Evolutionary conservation across 2,888 invertebrate species (phyloP).

Genomic region (Hetaerina titia): DNA sequence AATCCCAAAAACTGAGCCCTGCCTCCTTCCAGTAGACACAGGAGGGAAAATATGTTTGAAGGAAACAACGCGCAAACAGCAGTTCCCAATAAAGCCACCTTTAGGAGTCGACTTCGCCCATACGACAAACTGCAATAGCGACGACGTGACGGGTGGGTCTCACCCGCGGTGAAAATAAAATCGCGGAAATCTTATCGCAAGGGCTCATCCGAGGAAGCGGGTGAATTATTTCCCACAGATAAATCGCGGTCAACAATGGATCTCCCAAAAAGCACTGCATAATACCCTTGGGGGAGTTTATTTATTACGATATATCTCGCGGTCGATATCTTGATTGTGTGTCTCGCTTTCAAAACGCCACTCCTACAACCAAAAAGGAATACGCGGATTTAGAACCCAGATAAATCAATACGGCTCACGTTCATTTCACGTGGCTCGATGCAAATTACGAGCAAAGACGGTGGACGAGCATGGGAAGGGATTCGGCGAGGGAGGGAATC

Average conservation of each 20-base stretch:
- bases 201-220: neutral
- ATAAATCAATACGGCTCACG: slow-evolving; percentile 55
- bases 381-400: slow-evolving; percentile 36
- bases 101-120: neutral
- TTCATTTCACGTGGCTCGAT: slow-evolving; percentile 63
- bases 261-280: neutral
- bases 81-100: neutral
- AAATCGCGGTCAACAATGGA: neutral
- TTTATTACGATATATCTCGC: neutral
- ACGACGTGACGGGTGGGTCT: neutral
- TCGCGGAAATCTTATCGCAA: neutral
- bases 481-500: slow-evolving; percentile 10
- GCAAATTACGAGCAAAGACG: slow-evolving; percentile 41
- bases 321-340: slow-evolving; percentile 33
- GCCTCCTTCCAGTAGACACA: neutral
- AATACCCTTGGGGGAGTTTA: neutral
- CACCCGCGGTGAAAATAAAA: neutral
- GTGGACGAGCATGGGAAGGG: neutral
- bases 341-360: neutral
- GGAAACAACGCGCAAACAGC: neutral
- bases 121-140: neutral
- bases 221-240: slow-evolving; percentile 1
- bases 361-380: neutral
- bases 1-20: neutral
- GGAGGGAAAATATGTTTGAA: neutral